Evolutionary conservation across 2,797 vertebrate genomes (phyloP), one percentile per base, ranked within the genome.

Genomic region (Cirrhinus mrigala): DNA sequence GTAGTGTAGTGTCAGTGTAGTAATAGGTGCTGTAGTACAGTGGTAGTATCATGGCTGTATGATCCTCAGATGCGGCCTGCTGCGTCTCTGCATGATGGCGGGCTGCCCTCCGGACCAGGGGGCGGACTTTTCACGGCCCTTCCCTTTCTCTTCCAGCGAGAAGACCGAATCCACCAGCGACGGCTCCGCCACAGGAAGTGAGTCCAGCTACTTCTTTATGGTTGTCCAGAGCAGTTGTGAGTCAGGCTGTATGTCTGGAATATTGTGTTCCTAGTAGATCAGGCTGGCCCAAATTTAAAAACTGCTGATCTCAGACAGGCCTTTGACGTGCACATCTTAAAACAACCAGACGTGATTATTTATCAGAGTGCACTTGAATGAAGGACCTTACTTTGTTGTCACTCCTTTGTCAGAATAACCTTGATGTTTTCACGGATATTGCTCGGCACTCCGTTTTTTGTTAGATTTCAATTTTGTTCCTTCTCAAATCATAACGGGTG

Each of bases 91-190:
- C 95, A 96, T 96, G 95, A 96, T 96, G 95, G 95, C 95, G 91
- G 95, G 95, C 92, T 96, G 95, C 95, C 95, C 95, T 93, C 94
- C 95, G 82, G 95, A 96, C 95, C 95, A 94, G 91, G 95, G 95
- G 92, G 91, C 93, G 92, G 95, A 95, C 92, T 95, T 95, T 94
- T 96, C 95, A 96, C 93, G 88, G 90, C 89, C 90, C 92, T 93
- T 93, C 94, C 92, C 93, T 95, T 93, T 95, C 92, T 95, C 93
- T 92, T 94, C 91, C 97, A 99, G 98, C 20, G 98, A 99, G 95
- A 99, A 98, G 95, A 97, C 96, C 0, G 98, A 99, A 93, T 94
- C 96, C 89, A 96, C 96, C 94, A 98, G 98, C 3, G 97, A 97
- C 3, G 96, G 97, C 94, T 97, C 97, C 62, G 96, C 94, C 89